Percentiles rank a stretch among this genome's conserved stretches.
These are phyloP conservation scores for Eristalinus aeneus DNA, from an alignment of 2,888 invertebrate species.

Conservation along the genomic window DNA sequence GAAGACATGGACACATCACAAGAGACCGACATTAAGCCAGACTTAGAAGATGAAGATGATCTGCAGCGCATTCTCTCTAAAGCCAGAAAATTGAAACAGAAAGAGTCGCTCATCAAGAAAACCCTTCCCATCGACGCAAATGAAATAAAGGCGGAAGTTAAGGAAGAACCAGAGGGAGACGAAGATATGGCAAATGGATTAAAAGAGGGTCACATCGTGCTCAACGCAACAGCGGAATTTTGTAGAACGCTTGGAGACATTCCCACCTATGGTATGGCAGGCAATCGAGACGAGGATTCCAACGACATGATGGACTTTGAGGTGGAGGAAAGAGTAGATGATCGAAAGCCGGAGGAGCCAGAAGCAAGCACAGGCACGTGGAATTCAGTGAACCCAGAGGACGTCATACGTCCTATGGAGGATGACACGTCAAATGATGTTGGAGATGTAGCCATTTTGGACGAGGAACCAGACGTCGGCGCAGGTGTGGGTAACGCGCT, in stretches of 20 bases:
- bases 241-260: slow-evolving; percentile 97
- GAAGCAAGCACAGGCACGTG: slow-evolving; percentile 87
- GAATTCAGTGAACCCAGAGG: slow-evolving; percentile 89
- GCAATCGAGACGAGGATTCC: slow-evolving; percentile 92
- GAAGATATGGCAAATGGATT: slow-evolving; percentile 73
- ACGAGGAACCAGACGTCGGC: slow-evolving; percentile 95
- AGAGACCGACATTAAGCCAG: slow-evolving; percentile 79
- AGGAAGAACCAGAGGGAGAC: slow-evolving; percentile 79
- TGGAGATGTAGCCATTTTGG: slow-evolving; percentile 83
- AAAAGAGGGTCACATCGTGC: slow-evolving; percentile 84
- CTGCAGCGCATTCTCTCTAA: slow-evolving; percentile 88
- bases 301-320: slow-evolving; percentile 83
- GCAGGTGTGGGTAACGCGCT: slow-evolving; percentile 96
- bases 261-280: slow-evolving; percentile 95
- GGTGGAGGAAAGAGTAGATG: slow-evolving; percentile 78
- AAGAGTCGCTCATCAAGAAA: slow-evolving; percentile 79
- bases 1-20: slow-evolving; percentile 80
- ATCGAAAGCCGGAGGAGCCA: slow-evolving; percentile 79
- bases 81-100: slow-evolving; percentile 86
- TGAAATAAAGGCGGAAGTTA: slow-evolving; percentile 82
- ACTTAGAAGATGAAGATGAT: slow-evolving; percentile 86
- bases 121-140: slow-evolving; percentile 74
- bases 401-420: slow-evolving; percentile 80
- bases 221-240: slow-evolving; percentile 98
- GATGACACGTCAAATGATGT: slow-evolving; percentile 81